Evolutionary conservation across 2,797 vertebrate species (phyloP).

Genomic region (Sebastes variabilis): DNA sequence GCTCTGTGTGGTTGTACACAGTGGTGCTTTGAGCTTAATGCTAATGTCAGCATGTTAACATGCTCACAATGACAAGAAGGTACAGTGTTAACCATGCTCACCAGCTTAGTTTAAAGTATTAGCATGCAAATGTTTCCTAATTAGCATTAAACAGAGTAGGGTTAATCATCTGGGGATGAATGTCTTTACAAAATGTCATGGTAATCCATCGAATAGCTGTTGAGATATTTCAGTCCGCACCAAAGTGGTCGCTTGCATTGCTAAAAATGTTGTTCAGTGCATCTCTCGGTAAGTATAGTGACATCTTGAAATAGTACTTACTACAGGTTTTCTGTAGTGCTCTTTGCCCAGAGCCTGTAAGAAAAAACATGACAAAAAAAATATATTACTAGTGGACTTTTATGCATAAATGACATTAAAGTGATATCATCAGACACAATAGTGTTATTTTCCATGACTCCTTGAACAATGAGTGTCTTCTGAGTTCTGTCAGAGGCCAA

Average conservation of each 20-base stretch:
- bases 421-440: background rate
- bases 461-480: background rate
- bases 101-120: background rate
- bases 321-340: constrained; percentile 80
- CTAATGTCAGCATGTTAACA: background rate
- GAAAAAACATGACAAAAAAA: constrained; percentile 15
- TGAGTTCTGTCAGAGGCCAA: background rate
- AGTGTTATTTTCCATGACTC: background rate
- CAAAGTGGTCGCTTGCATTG: background rate
- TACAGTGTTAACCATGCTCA: background rate
- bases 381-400: background rate
- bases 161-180: background rate
- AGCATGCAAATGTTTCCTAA: background rate
- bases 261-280: background rate
- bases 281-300: background rate
- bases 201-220: background rate
- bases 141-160: background rate
- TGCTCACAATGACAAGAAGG: background rate
- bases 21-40: no score
- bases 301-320: constrained; percentile 58
- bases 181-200: background rate
- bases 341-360: constrained; percentile 80
- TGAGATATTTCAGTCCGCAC: background rate
- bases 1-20: no score
- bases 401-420: background rate